Evolutionary conservation across 2,888 invertebrate genomes (phyloP), one percentile per base, ranked within the genome.

Genomic region (Agrochola lychnidis): DNA sequence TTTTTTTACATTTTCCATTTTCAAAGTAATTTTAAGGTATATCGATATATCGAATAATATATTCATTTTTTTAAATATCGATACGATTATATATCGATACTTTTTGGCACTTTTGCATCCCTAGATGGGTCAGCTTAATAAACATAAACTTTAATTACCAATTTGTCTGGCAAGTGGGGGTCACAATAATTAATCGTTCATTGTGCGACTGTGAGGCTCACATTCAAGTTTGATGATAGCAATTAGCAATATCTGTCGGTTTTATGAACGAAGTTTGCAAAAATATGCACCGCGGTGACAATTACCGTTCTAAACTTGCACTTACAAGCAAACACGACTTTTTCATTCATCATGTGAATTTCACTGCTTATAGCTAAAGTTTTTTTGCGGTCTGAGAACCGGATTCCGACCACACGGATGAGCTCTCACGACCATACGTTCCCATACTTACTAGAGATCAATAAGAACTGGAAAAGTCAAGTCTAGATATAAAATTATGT

Each of bases 371-470:
- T 53, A 63, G 69, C 74, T 72, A 53, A 53, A 73, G 30, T 48
- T 74, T 83, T 79, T 87, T 87, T 82, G 86, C 78, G 59, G 56
- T 66, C 75, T 78, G 86, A 82, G 82, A 87, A 82, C 77, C 74
- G 81, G 70, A 81, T 81, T 71, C 66, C 62, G 40, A 64, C 5
- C 73, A 66, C 64, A 63, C 36, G n/a, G n/a, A 68, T 78, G 75
- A 87, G 69, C 84, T 87, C 78, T 72, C 79, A 73, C 75, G 59
- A n/a, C 30, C 73, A 70, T 62, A 68, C 36, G 71, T 82, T 83
- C 71, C 66, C 63, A 72, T 84, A 76, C 48, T 48, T 51, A 61
- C 36, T 36, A 66, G 70, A 78, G 79, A 82, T 85, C 81, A 77
- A 79, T 73, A 51, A 56, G 71, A 79, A 81, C 70, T 85, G 73